These are phyloP conservation scores for Norana najaformis DNA, from an alignment of 2,888 invertebrate species.

Conservation along the genomic window DNA sequence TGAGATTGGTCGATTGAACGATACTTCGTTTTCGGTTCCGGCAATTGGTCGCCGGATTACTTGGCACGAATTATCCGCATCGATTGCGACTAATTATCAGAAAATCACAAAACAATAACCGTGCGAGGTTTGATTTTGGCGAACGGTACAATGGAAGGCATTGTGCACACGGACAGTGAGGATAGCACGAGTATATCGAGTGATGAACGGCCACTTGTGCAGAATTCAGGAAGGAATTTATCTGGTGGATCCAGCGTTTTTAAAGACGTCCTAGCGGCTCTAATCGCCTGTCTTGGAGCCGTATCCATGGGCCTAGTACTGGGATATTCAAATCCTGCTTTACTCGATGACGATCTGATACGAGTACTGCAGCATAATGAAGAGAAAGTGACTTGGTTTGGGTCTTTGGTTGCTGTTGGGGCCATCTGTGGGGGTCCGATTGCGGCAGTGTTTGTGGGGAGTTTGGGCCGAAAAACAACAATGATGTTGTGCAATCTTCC, in stretches of 20 bases:
- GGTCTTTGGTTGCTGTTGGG: constrained; percentile 57
- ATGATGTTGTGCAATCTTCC: constrained; percentile 70
- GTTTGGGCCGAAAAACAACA: constrained; percentile 68
- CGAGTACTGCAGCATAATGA: constrained; percentile 64
- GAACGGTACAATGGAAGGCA: not conserved
- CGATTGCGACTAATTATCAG: not conserved
- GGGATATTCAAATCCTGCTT: constrained; percentile 59
- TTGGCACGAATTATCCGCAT: not conserved
- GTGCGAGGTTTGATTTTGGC: not conserved
- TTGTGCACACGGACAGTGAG: not conserved
- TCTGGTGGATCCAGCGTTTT: not conserved
- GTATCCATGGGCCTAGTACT: constrained; percentile 57
- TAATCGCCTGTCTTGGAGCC: constrained; percentile 64
- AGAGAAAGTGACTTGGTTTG: constrained; percentile 55
- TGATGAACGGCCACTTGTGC: not conserved
- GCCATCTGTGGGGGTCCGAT: constrained; percentile 72
- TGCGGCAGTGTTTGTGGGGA: constrained; percentile 74
- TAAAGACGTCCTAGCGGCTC: constrained; percentile 37
- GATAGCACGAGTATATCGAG: not conserved
- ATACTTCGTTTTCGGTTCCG: too few relatives aligned
- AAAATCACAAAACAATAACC: not conserved
- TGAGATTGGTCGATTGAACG: too few relatives aligned
- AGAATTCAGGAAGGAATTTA: not conserved
- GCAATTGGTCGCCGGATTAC: not conserved
- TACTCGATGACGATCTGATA: constrained; percentile 50